A percentile compares a stretch with the other conserved stretches of the same genome.
Evolutionary conservation across 35 echinoderm and acorn worm species (phyloP).

Genomic region (Patiria miniata): DNA sequence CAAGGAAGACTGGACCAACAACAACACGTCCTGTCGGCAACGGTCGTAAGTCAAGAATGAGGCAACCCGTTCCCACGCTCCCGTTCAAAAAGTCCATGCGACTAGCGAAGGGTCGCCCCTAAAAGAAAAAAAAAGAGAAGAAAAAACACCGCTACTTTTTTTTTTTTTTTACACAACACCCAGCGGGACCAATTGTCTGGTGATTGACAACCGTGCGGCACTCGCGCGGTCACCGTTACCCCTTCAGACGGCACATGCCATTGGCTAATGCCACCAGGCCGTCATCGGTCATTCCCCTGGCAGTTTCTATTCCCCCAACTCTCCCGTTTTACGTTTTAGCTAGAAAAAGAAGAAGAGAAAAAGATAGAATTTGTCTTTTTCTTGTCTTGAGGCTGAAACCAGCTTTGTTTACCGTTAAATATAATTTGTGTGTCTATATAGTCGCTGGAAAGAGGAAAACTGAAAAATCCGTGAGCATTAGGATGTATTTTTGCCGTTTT

Average conservation of each 20-base stretch:
- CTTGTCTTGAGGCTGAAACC: neutral
- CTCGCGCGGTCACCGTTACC: slow-evolving; percentile 12
- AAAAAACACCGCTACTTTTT: neutral
- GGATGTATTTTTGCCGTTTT: no score
- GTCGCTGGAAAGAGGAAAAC: no score
- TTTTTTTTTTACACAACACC: slow-evolving; percentile 29
- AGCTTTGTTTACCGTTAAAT: no score
- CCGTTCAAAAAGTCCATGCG: slow-evolving; percentile 19
- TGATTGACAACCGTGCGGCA: slow-evolving; percentile 11
- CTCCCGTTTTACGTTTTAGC: neutral
- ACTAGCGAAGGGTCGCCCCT: neutral
- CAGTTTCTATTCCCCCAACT: neutral
- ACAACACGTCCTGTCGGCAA: slow-evolving; percentile 9
- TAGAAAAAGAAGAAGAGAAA: neutral
- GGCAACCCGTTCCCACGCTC: neutral
- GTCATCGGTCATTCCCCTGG: slow-evolving; percentile 32
- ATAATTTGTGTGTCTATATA: no score
- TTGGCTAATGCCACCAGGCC: slow-evolving; percentile 27
- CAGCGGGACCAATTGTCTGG: neutral
- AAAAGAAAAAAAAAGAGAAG: no score
- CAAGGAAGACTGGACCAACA: neutral
- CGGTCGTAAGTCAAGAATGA: slow-evolving; percentile 27
- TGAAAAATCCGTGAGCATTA: no score
- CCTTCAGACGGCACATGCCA: neutral
- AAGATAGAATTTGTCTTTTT: neutral